Percentiles rank a stretch among this genome's conserved stretches.
These are phyloP conservation scores for Zaprionus tsacasi DNA, from an alignment of 1,140 invertebrate genomes.

Conservation along the genomic window DNA sequence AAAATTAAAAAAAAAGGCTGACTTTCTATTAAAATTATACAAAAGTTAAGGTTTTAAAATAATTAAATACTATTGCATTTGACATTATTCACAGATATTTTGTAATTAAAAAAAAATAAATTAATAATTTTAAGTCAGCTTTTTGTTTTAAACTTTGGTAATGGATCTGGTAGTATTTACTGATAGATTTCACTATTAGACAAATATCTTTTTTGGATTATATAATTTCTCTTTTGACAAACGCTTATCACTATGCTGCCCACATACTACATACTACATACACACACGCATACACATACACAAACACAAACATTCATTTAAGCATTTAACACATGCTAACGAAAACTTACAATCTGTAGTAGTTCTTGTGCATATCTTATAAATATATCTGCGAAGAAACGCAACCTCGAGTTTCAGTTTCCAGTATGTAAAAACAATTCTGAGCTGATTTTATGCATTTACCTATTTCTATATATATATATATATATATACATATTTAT, in stretches of 20 bases:
- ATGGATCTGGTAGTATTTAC: background rate
- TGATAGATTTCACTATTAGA: background rate
- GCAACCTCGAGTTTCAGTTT: constrained; percentile 30
- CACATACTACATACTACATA: background rate
- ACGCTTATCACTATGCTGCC: background rate
- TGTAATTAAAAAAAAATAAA: background rate
- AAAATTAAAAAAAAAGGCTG: background rate
- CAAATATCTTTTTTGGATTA: background rate
- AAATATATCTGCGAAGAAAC: constrained; percentile 19
- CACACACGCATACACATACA: background rate
- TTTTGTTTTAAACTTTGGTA: background rate
- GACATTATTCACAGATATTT: background rate
- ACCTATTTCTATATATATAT: constrained; percentile 43
- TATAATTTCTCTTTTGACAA: background rate
- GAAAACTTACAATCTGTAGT: constrained; percentile 4
- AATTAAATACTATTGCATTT: too few species aligned
- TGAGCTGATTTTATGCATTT: constrained; percentile 48
- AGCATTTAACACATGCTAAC: background rate
- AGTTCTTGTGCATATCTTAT: constrained; percentile 38
- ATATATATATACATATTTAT: constrained; percentile 43
- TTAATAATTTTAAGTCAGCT: background rate
- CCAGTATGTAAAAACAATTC: constrained; percentile 31
- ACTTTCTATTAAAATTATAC: too few species aligned
- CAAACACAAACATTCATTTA: background rate
- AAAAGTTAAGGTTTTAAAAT: too few species aligned